Evolutionary conservation across 2,888 invertebrate genomes (phyloP).

Genomic region (Thereva nobilitata): DNA sequence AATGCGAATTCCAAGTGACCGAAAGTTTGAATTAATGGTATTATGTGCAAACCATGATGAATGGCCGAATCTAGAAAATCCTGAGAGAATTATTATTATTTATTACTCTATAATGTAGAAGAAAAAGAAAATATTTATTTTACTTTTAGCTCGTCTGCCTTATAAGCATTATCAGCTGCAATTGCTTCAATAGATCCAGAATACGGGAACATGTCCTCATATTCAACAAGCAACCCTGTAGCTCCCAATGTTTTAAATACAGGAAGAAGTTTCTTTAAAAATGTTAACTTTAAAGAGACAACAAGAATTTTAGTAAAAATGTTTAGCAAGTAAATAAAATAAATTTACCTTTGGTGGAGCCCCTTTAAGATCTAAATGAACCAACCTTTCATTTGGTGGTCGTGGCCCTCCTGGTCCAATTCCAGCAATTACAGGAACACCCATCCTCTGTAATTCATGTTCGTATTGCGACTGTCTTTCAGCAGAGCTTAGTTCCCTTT

Average conservation of each 20-base stretch:
- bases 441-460: constrained; percentile 57
- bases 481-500: constrained; percentile 53
- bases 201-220: constrained; percentile 84
- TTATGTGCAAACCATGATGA: constrained; percentile 66
- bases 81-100: constrained; percentile 43
- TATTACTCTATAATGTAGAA: not conserved
- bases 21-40: constrained; percentile 77
- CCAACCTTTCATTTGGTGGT: constrained; percentile 61
- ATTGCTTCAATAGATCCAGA: constrained; percentile 62
- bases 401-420: constrained; percentile 55
- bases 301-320: constrained; percentile 56
- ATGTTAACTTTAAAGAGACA: constrained; percentile 57
- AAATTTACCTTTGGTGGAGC: constrained; percentile 66
- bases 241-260: constrained; percentile 67
- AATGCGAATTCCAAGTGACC: constrained; percentile 76
- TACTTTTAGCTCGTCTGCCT: constrained; percentile 53
- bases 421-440: constrained; percentile 54
- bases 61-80: constrained; percentile 65
- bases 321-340: constrained; percentile 51
- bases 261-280: constrained; percentile 64
- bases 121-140: constrained; percentile 11
- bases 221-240: constrained; percentile 74
- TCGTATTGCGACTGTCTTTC: constrained; percentile 53
- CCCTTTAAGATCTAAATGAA: constrained; percentile 79
- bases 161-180: constrained; percentile 63